Percentiles rank a stretch among this genome's conserved stretches.
These are phyloP conservation scores for Rhea americana DNA, from an alignment of 2,113 vertebrate species.

Conservation along the genomic window DNA sequence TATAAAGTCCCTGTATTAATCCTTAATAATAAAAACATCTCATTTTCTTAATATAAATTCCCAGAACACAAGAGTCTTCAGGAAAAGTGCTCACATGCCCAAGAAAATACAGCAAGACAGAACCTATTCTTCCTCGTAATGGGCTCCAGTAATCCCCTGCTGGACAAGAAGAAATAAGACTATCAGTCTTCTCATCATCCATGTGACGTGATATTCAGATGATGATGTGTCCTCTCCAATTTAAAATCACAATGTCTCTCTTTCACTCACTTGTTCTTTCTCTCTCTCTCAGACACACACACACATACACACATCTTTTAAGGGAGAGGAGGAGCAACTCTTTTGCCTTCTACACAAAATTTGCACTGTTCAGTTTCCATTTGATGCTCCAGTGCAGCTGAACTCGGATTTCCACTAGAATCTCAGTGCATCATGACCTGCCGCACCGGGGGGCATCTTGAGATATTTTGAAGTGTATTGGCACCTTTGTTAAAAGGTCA, in stretches of 20 bases:
- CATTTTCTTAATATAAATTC: not conserved
- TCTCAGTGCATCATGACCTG: not conserved
- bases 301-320: not conserved
- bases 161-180: not conserved
- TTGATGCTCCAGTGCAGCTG: not conserved
- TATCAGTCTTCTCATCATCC: not conserved
- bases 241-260: not conserved
- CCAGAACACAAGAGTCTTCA: not conserved
- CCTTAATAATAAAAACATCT: not conserved
- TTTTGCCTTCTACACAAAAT: not conserved
- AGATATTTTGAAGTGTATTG: constrained; percentile 9
- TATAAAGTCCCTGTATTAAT: not conserved
- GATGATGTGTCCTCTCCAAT: not conserved
- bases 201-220: not conserved
- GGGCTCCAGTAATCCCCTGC: not conserved
- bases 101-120: not conserved
- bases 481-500: constrained; percentile 27
- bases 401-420: not conserved
- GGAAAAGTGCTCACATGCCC: not conserved
- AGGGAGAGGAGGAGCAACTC: not conserved
- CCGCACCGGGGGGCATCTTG: not conserved
- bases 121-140: not conserved
- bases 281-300: not conserved
- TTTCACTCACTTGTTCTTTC: not conserved
- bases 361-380: not conserved